Evolutionary conservation across 2,113 vertebrate genomes (phyloP).

Genomic region (Penelope pileata): DNA sequence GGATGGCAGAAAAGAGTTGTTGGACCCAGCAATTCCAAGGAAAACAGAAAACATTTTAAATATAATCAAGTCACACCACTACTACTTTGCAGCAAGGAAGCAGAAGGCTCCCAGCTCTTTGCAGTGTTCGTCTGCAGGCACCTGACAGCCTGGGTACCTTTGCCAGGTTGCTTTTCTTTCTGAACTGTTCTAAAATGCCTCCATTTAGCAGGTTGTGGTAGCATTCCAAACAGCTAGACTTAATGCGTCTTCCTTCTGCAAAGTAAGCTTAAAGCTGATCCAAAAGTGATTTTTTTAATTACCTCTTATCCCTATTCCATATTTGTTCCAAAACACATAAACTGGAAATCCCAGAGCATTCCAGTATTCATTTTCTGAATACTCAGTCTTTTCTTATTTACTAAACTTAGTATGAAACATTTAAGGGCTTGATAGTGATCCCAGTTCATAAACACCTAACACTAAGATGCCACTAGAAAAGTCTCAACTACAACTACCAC

Average conservation of each 20-base stretch:
- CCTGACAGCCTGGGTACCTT: neutral
- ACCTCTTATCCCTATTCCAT: neutral
- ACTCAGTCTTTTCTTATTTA: neutral
- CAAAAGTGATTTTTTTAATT: neutral
- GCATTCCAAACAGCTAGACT: neutral
- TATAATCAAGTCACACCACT: neutral
- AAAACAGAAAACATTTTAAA: neutral
- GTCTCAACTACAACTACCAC: neutral
- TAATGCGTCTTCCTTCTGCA: neutral
- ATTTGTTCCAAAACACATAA: neutral
- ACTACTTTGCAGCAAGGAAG: neutral
- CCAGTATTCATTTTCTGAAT: conserved; percentile 23
- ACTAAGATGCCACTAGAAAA: neutral
- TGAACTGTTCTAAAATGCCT: neutral
- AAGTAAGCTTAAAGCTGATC: neutral
- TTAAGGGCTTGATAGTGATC: neutral
- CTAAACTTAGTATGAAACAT: neutral
- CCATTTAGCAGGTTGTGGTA: neutral
- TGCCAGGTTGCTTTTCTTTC: conserved; percentile 16
- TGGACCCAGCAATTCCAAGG: neutral
- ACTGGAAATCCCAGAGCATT: neutral
- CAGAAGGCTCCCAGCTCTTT: neutral
- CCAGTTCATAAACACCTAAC: neutral
- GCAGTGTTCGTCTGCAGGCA: neutral
- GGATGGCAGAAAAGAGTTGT: neutral